Evolutionary conservation across 2,113 vertebrate species (phyloP), one percentile per base, ranked within the genome.

Genomic region (Onychorhynchus coronatus): DNA sequence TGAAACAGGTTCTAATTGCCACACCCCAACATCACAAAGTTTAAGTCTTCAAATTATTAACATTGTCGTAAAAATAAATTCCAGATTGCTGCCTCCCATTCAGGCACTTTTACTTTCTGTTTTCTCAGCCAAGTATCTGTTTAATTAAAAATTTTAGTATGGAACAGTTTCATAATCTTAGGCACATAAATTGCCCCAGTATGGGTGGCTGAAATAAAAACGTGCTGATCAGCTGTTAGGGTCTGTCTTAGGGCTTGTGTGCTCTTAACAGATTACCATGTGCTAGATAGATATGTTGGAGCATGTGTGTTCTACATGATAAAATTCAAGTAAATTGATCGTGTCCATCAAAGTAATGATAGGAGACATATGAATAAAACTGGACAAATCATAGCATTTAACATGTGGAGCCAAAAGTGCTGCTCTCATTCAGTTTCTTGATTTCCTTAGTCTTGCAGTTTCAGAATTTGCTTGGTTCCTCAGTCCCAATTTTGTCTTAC

Each of bases 141-240:
- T 87, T 85, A 55, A 59, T 88, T 89, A 82, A 93, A 95, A 93
- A 90, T 30, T 76, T 75, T 49, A 89, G 35, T 93, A 23, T 55
- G 62, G 39, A 88, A 59, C 37, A 46, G 50, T 91, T 96, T 88
- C 39, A 39, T 82, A 85, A 50, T 77, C 58, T 42, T 41, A 74
- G 62, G 30, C 39, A 79, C 23, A 46, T 50, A 90, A 82, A 85
- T 92, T 80, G 75, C n/a, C 41, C 33, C 63, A 53, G 9, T 55
- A 58, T 63, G 67, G 55, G 18, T 19, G 16, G 27, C 65, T 94
- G 30, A 73, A 92, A 68, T 73, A 87, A 75, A 58, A 88, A 42
- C 76, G 53, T 47, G 35, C 76, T 83, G 85, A 92, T 87, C 39
- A 89, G 53, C 46, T 88, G 37, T 70, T 70, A 49, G 70, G 49